Evolutionary conservation across 2,797 vertebrate genomes (phyloP).

Genomic region (Clarias platycephalus): DNA sequence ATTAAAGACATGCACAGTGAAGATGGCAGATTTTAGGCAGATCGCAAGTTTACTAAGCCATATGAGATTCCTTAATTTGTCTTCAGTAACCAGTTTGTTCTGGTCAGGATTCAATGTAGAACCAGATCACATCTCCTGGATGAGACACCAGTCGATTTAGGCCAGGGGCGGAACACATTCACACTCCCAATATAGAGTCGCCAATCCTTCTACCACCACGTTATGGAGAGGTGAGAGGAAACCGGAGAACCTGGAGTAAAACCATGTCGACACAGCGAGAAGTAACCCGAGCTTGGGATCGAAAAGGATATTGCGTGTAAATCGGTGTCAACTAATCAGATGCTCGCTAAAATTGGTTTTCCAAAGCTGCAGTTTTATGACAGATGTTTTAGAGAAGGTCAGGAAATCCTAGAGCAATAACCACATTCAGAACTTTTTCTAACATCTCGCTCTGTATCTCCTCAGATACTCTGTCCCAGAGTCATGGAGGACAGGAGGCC

Average conservation of each 20-base stretch:
- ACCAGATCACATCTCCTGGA: background rate
- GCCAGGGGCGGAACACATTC: background rate
- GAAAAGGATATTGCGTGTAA: background rate
- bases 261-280: background rate
- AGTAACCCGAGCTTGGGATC: background rate
- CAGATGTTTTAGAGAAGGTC: background rate
- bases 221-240: background rate
- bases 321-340: background rate
- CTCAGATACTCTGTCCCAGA: conserved; percentile 94
- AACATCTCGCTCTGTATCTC: conserved; percentile 6
- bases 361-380: background rate
- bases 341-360: background rate
- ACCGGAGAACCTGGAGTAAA: background rate
- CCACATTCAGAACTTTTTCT: too few relatives aligned
- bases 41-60: background rate
- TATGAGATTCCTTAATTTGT: background rate
- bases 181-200: background rate
- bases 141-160: background rate
- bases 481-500: conserved; percentile 99
- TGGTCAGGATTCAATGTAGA: background rate
- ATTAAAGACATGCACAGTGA: background rate
- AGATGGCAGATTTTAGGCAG: background rate
- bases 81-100: background rate
- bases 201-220: background rate
- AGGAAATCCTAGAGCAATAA: background rate